Evolutionary conservation across 2,113 vertebrate genomes (phyloP).

Genomic region (Charadrius vociferus): DNA sequence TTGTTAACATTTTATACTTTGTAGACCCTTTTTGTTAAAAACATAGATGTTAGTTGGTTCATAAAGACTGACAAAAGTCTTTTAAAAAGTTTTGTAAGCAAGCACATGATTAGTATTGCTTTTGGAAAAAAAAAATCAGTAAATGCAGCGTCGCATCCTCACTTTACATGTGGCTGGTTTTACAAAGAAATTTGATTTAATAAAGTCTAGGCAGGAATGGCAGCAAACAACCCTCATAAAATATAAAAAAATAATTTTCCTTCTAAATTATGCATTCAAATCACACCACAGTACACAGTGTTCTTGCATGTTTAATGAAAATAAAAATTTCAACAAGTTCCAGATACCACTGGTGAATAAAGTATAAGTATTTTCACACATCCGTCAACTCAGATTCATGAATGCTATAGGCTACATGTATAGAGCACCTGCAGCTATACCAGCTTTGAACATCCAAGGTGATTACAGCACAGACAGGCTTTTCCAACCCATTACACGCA

Average conservation of each 20-base stretch:
- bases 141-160: not conserved
- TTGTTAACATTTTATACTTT: not conserved
- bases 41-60: not conserved
- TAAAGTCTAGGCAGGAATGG: constrained; percentile 7
- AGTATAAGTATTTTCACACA: constrained; percentile 7
- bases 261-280: constrained; percentile 35
- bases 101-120: not conserved
- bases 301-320: constrained; percentile 62
- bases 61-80: not conserved
- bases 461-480: not conserved
- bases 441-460: not conserved
- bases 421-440: not conserved
- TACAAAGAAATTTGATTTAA: constrained; percentile 13
- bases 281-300: constrained; percentile 1
- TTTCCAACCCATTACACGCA: not conserved
- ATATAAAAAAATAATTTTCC: not conserved
- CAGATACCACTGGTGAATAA: constrained; percentile 25
- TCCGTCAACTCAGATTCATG: not conserved
- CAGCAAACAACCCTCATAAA: not conserved
- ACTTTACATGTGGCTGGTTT: not conserved
- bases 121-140: not conserved
- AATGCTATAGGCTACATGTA: not conserved
- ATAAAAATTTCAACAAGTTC: constrained; percentile 44
- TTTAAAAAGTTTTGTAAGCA: not conserved
- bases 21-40: not conserved